Base-by-base conservation (phyloP, 2,888 invertebrate genomes). In the Hartigia nigra region DNA sequence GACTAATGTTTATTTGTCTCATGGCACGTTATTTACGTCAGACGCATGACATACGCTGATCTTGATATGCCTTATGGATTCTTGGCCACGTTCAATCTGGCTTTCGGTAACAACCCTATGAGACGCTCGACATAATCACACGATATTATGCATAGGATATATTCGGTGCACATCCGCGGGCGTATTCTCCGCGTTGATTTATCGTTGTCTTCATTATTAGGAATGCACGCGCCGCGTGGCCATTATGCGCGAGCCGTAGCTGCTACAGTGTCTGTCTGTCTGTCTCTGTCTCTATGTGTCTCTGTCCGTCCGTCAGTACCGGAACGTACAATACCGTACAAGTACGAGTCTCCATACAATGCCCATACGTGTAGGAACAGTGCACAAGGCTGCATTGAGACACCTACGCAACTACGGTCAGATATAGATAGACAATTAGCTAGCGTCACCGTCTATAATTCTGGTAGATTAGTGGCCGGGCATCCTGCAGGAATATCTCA, bases 121-220 rank as follows among this genome's bases (percentile, higher is more conserved):
- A 55, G 55, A 55, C 55, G 55, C 55, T 55, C 55, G 55, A 87
- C 89, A 90, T 91, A 91, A 91, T 91, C 90, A 91, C 89, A 88
- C 90, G 89, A 91, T 91, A 91, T 91, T 91, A 91, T 91, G 91
- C 91, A 91, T 89, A 90, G 91, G 89, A 90, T 91, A 55, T 55
- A 90, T 91, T 91, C 91, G 91, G 90, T 86, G 90, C 88, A 88
- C 90, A 91, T 91, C 91, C 90, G 91, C 89, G 90, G 88, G 89
- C 89, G 89, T 90, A 91, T 91, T 91, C 91, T 90, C 88, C 87
- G 84, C 87, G 89, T 91, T 91, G 91, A 91, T 91, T 91, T 91
- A 91, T 91, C 90, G 91, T 89, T 90, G 91, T 91, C 91, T 91
- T 91, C 91, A 90, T 91, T 91, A 91, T 91, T 91, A 91, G 91